Evolutionary conservation across 2,888 invertebrate genomes (phyloP).

Genomic region (Podotricha telesiphe): DNA sequence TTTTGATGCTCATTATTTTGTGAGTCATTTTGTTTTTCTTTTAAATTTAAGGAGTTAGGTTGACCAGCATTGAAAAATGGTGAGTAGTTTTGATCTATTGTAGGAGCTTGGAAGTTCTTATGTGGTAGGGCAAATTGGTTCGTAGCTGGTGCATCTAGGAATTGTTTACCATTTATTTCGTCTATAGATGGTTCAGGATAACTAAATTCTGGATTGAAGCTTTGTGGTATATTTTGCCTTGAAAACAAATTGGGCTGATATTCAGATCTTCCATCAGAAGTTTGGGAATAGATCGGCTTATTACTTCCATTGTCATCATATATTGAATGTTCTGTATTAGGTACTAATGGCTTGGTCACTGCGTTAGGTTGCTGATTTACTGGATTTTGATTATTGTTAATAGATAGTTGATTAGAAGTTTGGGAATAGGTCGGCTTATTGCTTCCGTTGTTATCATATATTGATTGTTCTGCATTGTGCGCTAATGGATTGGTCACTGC

Average conservation of each 20-base stretch:
- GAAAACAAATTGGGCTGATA: slow-evolving; percentile 28
- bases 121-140: background rate
- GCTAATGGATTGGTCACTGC: background rate
- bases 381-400: slow-evolving; percentile 4
- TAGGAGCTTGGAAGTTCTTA: background rate
- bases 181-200: background rate
- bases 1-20: background rate
- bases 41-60: background rate
- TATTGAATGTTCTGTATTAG: background rate
- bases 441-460: background rate
- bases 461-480: background rate
- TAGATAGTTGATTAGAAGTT: slow-evolving; percentile 3
- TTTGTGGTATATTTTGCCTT: background rate
- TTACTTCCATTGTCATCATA: background rate
- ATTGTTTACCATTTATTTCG: background rate
- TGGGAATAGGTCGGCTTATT: background rate
- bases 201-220: background rate
- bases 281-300: background rate
- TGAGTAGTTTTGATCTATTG: background rate
- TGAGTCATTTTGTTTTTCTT: background rate
- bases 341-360: background rate
- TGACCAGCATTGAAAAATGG: background rate
- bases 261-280: slow-evolving; percentile 1
- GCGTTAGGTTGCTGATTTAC: background rate
- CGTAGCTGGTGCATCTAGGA: background rate